phyloP scores from a whole-genome alignment of 1,140 invertebrate species.

The Bursaphelenchus mucronatus region DNA sequence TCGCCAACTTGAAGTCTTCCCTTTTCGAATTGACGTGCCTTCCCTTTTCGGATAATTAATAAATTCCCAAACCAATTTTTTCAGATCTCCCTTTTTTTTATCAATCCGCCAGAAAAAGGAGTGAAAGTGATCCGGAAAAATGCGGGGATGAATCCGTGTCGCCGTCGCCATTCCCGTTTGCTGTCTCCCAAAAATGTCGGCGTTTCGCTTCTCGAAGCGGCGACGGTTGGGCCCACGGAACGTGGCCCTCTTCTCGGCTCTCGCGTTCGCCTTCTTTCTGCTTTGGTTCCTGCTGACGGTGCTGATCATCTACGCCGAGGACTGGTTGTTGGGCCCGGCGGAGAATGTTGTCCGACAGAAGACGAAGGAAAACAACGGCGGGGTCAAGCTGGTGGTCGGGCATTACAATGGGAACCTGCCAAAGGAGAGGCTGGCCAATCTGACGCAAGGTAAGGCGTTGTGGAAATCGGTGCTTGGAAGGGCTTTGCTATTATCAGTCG shows the following conservation, averaged over 20 bases:
- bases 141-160: too few species aligned
- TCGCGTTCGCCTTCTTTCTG: conserved; percentile 35
- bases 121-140: too few species aligned
- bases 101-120: too few species aligned
- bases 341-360: conserved; percentile 15
- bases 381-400: conserved; percentile 55
- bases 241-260: conserved; percentile 28
- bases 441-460: conserved; percentile 53
- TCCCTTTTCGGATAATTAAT: too few species aligned
- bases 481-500: too few species aligned
- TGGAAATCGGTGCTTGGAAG: too few species aligned
- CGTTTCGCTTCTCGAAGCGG: conserved; percentile 20
- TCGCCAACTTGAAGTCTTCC: too few species aligned
- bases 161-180: too few species aligned
- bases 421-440: conserved; percentile 43
- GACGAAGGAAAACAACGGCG: conserved; percentile 28
- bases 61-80: too few species aligned
- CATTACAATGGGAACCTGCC: conserved; percentile 60
- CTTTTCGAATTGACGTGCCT: too few species aligned
- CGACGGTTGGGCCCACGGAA: not conserved
- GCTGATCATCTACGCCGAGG: conserved; percentile 42
- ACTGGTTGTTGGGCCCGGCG: conserved; percentile 23
- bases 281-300: conserved; percentile 43
- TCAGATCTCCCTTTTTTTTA: too few species aligned
- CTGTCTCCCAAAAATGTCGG: conserved; percentile 5